Base-by-base conservation (phyloP, 2,888 invertebrate genomes). In the Nipponacmea schrenckii region DNA sequence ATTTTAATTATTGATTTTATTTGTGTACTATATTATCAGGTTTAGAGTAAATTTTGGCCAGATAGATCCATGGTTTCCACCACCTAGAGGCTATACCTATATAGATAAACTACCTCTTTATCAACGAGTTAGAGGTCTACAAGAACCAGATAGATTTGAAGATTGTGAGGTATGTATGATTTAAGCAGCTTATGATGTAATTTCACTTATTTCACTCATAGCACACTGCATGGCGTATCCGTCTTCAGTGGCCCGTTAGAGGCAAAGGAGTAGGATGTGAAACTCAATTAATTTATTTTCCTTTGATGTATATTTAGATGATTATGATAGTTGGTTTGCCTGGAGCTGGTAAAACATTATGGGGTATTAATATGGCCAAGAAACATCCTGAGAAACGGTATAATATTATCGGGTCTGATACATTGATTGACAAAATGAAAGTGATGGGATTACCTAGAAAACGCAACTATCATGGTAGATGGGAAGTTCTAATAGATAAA, bases 241-340 rank as follows among this genome's bases (percentile, higher is more conserved):
- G n/a, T n/a, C n/a, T n/a, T n/a, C n/a, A n/a, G n/a, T n/a, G n/a
- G n/a, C n/a, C n/a, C n/a, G n/a, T n/a, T n/a, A n/a, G n/a, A n/a
- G n/a, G n/a, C n/a, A n/a, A n/a, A n/a, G n/a, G n/a, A n/a, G n/a
- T n/a, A n/a, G n/a, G n/a, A n/a, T n/a, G n/a, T n/a, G n/a, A n/a
- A n/a, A n/a, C n/a, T n/a, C n/a, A n/a, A n/a, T n/a, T n/a, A n/a
- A n/a, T n/a, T n/a, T n/a, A n/a, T n/a, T n/a, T n/a, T n/a, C n/a
- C n/a, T n/a, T n/a, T n/a, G n/a, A n/a, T n/a, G n/a, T n/a, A n/a
- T 46, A 65, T 76, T 65, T 72, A 88, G 88, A 94, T 97, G 80
- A 93, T 97, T 76, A 93, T 97, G 91, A 93, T 98, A 92, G 94
- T 96, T 81, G 98, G 98, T 45, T 91, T 98, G 85, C 98, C 98